phyloP scores from a whole-genome alignment of 2,113 vertebrate species.

The Balaenoptera acutorostrata region DNA sequence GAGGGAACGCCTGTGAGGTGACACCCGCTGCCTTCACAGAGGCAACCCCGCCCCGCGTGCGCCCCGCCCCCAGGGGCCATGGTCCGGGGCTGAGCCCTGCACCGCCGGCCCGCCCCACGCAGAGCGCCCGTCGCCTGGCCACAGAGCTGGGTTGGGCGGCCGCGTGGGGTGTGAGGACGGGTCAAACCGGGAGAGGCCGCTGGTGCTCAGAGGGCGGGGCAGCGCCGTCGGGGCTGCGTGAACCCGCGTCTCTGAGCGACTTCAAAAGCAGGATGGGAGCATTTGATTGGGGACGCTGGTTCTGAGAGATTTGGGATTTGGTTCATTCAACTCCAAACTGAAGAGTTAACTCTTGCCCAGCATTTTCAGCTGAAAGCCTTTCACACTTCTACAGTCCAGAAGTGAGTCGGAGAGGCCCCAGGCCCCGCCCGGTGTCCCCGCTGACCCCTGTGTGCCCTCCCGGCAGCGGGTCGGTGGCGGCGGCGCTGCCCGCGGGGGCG shows the following conservation, averaged over 20 bases:
- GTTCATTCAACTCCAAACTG: not conserved
- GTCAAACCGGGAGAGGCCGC: not conserved
- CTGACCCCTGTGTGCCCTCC: not conserved
- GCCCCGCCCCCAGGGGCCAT: not conserved
- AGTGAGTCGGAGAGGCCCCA: too few relatives aligned
- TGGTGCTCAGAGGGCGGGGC: not conserved
- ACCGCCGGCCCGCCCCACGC: not conserved
- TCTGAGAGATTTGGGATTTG: not conserved
- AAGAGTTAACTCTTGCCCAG: not conserved
- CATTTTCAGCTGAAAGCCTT: not conserved
- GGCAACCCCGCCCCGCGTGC: not conserved
- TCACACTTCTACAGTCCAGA: not conserved
- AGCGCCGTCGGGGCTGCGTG: too few relatives aligned
- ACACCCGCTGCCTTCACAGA: not conserved
- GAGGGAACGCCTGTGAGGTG: not conserved
- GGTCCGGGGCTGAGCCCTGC: not conserved
- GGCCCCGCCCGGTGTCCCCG: not conserved
- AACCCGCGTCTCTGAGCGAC: too few relatives aligned
- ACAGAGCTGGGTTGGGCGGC: not conserved
- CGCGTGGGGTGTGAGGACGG: not conserved
- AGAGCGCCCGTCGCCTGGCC: not conserved
- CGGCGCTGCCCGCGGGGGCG: not conserved
- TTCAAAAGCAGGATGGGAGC: too few relatives aligned
- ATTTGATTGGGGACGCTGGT: not conserved
- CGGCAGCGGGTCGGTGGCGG: not conserved